A percentile compares a stretch with the other conserved stretches of the same genome.
These are phyloP conservation scores for Procambarus clarkii DNA, from an alignment of 1,140 invertebrate genomes.

Conservation along the genomic window DNA sequence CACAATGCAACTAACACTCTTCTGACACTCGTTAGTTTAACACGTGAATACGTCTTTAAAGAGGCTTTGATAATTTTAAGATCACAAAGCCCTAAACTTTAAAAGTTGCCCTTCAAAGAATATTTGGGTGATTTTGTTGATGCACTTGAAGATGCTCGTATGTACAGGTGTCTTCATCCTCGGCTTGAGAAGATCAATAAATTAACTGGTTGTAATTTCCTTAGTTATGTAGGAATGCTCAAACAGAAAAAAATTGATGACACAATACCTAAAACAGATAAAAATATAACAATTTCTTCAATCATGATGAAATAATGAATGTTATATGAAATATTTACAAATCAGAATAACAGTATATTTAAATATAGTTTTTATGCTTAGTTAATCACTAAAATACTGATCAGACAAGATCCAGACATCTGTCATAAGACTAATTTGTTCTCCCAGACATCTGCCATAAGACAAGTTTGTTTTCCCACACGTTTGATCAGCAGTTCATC, in stretches of 20 bases:
- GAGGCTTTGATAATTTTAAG: no score
- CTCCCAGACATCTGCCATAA: neutral
- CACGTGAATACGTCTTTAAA: no score
- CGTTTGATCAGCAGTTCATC: neutral
- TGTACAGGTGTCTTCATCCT: no score
- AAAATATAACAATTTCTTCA: neutral
- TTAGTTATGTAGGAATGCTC: neutral
- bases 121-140: no score
- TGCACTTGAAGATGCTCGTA: no score
- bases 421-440: neutral
- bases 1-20: no score
- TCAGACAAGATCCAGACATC: neutral
- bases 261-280: neutral
- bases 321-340: neutral
- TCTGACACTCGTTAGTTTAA: no score
- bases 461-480: neutral
- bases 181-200: no score
- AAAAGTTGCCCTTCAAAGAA: no score
- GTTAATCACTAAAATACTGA: neutral
- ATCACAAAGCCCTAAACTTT: no score
- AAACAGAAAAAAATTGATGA: neutral
- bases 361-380: neutral
- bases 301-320: neutral
- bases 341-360: neutral
- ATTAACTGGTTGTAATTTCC: no score